phyloP scores from a whole-genome alignment of 2,113 vertebrate species.

The Columba livia region DNA sequence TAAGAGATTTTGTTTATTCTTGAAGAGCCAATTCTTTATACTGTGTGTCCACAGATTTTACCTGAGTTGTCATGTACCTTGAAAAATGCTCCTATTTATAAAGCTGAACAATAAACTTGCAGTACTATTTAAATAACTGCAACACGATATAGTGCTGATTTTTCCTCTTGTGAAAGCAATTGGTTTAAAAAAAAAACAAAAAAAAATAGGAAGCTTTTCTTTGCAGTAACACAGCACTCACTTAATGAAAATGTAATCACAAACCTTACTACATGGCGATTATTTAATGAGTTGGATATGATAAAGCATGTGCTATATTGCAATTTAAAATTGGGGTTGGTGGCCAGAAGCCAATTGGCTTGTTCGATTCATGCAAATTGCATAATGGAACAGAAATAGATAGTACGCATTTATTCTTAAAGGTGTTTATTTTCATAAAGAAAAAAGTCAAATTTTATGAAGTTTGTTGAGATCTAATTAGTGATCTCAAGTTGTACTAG shows the following conservation, averaged over 20 bases:
- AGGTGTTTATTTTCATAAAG: not conserved
- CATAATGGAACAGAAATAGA: not conserved
- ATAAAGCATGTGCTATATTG: not conserved
- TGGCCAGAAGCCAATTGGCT: not conserved
- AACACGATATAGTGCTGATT: not conserved
- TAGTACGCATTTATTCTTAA: not conserved
- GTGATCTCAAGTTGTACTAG: not conserved
- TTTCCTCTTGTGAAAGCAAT: not conserved
- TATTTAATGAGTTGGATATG: not conserved
- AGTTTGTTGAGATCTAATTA: not conserved
- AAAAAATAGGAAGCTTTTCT: not conserved
- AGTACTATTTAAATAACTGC: not conserved
- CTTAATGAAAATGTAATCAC: conserved; percentile 23
- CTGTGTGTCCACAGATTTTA: not conserved
- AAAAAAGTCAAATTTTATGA: not conserved
- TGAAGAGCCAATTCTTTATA: not conserved
- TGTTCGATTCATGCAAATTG: not conserved
- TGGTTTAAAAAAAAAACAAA: not conserved
- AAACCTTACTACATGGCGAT: not conserved
- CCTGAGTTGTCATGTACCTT: not conserved
- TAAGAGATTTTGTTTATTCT: conserved; percentile 19
- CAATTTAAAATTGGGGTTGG: not conserved
- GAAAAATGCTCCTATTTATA: not conserved
- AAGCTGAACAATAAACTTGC: not conserved
- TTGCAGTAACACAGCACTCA: not conserved